These are phyloP conservation scores for Ophioderma brevispina DNA, from an alignment of 35 echinoderm and acorn worm genomes.

Conservation along the genomic window DNA sequence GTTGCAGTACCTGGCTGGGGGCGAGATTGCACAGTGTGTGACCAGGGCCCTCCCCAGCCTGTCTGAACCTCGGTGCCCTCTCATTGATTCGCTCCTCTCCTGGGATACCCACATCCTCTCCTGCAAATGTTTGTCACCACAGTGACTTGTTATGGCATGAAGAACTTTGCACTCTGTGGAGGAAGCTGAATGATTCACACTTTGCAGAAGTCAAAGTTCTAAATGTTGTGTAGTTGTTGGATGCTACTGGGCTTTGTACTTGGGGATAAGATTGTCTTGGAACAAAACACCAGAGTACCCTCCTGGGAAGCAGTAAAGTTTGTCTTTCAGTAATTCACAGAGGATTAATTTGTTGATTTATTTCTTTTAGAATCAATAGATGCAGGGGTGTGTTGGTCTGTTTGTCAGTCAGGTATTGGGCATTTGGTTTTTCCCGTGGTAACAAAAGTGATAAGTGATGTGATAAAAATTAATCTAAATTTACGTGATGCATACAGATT, in stretches of 20 bases:
- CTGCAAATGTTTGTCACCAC: background rate
- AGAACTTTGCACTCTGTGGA: background rate
- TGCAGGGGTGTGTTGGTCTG: background rate
- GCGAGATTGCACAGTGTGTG: background rate
- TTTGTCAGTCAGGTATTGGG: background rate
- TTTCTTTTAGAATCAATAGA: background rate
- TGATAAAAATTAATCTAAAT: background rate
- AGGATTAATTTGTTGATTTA: background rate
- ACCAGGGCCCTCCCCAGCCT: background rate
- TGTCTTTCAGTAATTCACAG: background rate
- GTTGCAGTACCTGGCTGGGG: background rate
- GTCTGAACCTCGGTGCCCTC: background rate
- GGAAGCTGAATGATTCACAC: background rate
- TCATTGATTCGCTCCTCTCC: background rate
- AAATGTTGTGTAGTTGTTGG: background rate
- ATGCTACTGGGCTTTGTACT: background rate
- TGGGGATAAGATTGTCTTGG: background rate
- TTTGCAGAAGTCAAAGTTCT: background rate
- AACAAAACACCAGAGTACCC: background rate
- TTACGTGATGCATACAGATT: background rate
- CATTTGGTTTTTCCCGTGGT: background rate
- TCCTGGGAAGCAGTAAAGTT: background rate
- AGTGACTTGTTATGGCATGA: background rate
- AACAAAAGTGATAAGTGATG: background rate
- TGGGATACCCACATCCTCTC: background rate